These are phyloP conservation scores for Pedicia rivosa DNA, from an alignment of 2,888 invertebrate species.

Conservation along the genomic window DNA sequence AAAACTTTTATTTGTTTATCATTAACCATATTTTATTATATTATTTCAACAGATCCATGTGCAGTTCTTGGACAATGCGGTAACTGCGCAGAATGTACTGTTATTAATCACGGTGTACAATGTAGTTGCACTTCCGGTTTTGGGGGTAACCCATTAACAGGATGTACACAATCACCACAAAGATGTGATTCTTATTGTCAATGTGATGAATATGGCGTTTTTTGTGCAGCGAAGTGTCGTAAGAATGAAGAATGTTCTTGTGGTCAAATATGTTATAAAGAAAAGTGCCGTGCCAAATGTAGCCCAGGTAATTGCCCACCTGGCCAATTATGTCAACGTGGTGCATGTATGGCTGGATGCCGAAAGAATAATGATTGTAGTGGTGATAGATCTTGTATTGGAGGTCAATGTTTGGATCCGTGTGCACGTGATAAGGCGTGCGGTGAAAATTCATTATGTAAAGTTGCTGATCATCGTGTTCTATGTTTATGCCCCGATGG, in stretches of 20 bases:
- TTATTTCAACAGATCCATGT: conserved; percentile 51
- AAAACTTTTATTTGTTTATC: conserved; percentile 12
- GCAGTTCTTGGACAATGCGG: conserved; percentile 58
- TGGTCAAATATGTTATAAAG: conserved; percentile 59
- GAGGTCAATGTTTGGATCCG: conserved; percentile 51
- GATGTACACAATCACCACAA: conserved; percentile 54
- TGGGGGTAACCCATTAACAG: conserved; percentile 64
- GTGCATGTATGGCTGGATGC: conserved; percentile 65
- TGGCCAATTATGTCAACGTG: conserved; percentile 59
- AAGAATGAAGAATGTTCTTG: conserved; percentile 56
- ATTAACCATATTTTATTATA: not conserved
- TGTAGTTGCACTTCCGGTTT: conserved; percentile 72
- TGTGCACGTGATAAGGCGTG: conserved; percentile 52
- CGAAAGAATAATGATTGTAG: conserved; percentile 64
- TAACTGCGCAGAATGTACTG: conserved; percentile 66
- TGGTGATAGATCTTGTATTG: conserved; percentile 55
- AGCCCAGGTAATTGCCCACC: conserved; percentile 50
- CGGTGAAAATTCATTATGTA: conserved; percentile 65
- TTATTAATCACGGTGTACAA: conserved; percentile 68
- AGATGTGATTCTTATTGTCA: conserved; percentile 63
- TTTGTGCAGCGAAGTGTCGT: conserved; percentile 55
- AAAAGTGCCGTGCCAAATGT: conserved; percentile 59
- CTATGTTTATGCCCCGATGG: conserved; percentile 80
- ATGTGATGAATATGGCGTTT: conserved; percentile 60
- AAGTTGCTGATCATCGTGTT: conserved; percentile 62